phyloP scores from a whole-genome alignment of 2,113 vertebrate species.

The Chrysochloris asiatica region DNA sequence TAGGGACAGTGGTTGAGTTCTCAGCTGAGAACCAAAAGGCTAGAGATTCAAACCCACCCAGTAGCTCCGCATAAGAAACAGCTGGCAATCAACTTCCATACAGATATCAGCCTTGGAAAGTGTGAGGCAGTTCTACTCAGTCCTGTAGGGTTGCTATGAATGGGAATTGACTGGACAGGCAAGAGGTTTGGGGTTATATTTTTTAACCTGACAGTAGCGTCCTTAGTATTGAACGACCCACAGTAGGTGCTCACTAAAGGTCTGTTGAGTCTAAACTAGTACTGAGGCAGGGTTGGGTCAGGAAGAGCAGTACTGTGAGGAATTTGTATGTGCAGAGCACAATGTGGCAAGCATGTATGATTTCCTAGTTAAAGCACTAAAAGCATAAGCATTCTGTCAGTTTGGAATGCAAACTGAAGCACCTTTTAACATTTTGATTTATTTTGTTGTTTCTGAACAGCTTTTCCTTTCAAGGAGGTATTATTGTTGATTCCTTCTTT shows the following conservation, averaged over 20 bases:
- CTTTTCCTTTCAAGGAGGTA: background rate
- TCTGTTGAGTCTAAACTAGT: background rate
- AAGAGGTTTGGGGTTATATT: background rate
- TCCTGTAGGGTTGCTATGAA: background rate
- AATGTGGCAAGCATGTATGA: background rate
- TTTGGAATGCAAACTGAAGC: background rate
- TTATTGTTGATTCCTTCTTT: constrained; percentile 48
- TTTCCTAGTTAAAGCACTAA: background rate
- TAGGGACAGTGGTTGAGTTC: too few relatives aligned
- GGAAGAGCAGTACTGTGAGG: background rate
- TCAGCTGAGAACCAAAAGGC: too few relatives aligned
- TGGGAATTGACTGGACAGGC: background rate
- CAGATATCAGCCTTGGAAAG: background rate
- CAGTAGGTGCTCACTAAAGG: background rate
- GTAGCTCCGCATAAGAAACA: background rate
- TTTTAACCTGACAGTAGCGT: background rate
- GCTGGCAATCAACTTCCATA: background rate
- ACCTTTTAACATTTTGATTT: background rate
- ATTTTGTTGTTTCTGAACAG: background rate
- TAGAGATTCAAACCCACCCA: background rate
- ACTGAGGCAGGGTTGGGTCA: background rate
- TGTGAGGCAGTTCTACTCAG: background rate
- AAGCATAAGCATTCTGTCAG: background rate
- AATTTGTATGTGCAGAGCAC: background rate
- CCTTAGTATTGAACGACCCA: background rate